A percentile compares a stretch with the other conserved stretches of the same genome.
These are phyloP conservation scores for Xerus inauris DNA, from an alignment of 2,113 vertebrate species.

Conservation along the genomic window DNA sequence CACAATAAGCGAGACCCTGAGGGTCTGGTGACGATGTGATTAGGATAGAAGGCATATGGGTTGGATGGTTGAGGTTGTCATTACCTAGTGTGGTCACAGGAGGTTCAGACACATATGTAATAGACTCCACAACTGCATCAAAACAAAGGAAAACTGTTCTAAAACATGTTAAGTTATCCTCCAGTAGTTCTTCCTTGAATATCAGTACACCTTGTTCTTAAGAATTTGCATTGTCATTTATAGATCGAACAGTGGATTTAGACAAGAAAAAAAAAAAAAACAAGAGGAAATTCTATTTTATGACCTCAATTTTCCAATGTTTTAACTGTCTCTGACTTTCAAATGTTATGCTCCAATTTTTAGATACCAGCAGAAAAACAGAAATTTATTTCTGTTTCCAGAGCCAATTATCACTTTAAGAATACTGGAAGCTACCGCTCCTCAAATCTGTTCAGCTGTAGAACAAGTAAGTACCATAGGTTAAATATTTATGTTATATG, in stretches of 20 bases:
- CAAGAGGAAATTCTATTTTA: background rate
- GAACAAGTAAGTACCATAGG: background rate
- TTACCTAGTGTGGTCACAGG: constrained; percentile 80
- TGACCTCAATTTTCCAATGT: background rate
- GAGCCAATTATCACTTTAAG: background rate
- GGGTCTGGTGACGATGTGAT: background rate
- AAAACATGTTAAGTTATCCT: background rate
- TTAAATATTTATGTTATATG: background rate
- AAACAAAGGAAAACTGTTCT: constrained; percentile 71
- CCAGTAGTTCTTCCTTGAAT: background rate
- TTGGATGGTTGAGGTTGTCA: background rate
- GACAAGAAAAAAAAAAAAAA: background rate
- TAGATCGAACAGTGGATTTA: background rate
- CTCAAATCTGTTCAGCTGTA: constrained; percentile 17
- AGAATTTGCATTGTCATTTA: background rate
- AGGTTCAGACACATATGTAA: constrained; percentile 65
- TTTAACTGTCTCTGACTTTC: background rate
- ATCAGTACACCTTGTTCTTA: background rate
- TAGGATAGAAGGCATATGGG: background rate
- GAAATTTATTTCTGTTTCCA: background rate
- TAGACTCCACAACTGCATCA: constrained; percentile 73
- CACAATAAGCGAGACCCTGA: background rate
- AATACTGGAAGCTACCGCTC: background rate
- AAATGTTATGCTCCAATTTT: background rate
- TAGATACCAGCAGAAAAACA: background rate